Evolutionary conservation across 2,888 invertebrate species (phyloP), one percentile per base, ranked within the genome.

Genomic region (Mythimna impura): DNA sequence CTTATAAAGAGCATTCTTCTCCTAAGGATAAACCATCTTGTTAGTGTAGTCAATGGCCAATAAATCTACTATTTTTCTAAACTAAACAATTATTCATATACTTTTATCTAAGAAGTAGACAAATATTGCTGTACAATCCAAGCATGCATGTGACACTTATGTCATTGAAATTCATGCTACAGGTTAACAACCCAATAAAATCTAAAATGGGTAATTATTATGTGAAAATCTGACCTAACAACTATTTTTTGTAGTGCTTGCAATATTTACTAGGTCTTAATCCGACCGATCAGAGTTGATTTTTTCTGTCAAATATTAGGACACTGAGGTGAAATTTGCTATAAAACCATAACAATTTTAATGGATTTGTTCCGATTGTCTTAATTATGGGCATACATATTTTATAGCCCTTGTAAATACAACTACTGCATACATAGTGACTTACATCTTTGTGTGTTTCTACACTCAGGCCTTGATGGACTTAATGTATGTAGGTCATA

Each of bases 101-200:
- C 25, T 30, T 30, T 20, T 8, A 62, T 4, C 20, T 30, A 20
- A 5, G 0, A 74, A 25, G 5, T 62, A 22, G 1, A 43, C 14
- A 14, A 61, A 20, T 34, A 55, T n/a, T 61, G 6, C 3, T 58
- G 3, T 14, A n/a, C 8, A 50, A 3, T 50, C 20, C 50, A 50
- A 8, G 20, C 25, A 47, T 73, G 12, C n/a, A 20, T 47, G n/a
- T 40, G n/a, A 62, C 61, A 71, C 25, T 60, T 2, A 25, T 73
- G 36, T 50, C 47, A 36, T 55, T 12, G 34, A 34, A 2, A 72
- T 40, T 22, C 14, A 17, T 1, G 14, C 6, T n/a, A 17, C 17
- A 64, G n/a, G 20, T 67, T 20, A 50, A 47, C 14, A 47, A 47
- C 43, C 43, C 14, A 0, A 43, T 43, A 14, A 43, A 43, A 43